Evolutionary conservation across 2,888 invertebrate genomes (phyloP).

Genomic region (Xestia c-nigrum): DNA sequence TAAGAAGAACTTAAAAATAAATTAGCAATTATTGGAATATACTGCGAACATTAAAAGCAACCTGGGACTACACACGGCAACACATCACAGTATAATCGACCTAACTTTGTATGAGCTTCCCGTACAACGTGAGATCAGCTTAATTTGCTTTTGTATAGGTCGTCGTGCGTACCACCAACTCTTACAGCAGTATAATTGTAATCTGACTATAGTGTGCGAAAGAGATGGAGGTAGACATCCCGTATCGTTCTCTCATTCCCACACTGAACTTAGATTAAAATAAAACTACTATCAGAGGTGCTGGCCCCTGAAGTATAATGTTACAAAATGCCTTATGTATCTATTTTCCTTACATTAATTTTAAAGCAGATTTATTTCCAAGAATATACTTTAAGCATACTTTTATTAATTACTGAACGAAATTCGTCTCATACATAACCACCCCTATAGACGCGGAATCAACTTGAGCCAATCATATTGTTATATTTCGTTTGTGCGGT

Average conservation of each 20-base stretch:
- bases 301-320: conserved; percentile 11
- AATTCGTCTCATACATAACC: conserved; percentile 9
- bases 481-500: not conserved
- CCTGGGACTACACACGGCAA: not conserved
- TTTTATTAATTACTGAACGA: conserved; percentile 11
- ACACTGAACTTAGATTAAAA: not conserved
- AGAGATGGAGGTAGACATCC: not conserved
- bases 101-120: not conserved
- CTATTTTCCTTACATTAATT: conserved; percentile 21
- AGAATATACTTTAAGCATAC: conserved; percentile 42
- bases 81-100: not conserved
- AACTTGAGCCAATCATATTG: not conserved
- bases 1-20: conserved; percentile 18
- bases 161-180: not conserved
- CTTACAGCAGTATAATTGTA: not conserved
- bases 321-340: conserved; percentile 31
- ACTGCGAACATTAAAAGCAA: conserved; percentile 37
- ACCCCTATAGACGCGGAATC: not conserved
- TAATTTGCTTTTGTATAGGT: not conserved
- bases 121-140: not conserved
- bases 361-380: conserved; percentile 49
- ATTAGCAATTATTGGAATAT: conserved; percentile 23
- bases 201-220: not conserved
- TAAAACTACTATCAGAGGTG: not conserved
- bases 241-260: not conserved